Evolutionary conservation across 2,888 invertebrate species (phyloP), one percentile per base, ranked within the genome.

Genomic region (Selenia dentaria): DNA sequence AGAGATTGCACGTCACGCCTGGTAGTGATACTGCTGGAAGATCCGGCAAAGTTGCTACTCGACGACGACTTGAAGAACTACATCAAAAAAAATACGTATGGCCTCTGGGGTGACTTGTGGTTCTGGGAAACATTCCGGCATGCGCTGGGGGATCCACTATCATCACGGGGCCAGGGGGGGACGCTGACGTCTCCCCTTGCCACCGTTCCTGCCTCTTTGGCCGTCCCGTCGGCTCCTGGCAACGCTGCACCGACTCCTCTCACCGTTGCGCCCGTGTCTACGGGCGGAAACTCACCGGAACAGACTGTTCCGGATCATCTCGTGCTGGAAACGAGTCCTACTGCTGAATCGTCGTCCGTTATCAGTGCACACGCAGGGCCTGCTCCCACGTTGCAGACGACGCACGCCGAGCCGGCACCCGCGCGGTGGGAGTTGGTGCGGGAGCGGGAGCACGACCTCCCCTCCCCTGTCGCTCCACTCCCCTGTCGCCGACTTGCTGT

Each of bases 61-160:
- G 95, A 95, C 64, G 59, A 53, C 2, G 85, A 96, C 32, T 92
- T 93, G 67, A 91, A 93, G 0, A 62, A 49, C 31, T 96, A 96
- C 70, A 80, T 96, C 3, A 92, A 92, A 49, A 94, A 93, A 77
- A 96, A 96, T 72, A 96, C 96, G 0, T 96, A 96, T 68, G 91
- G 96, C 18, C 94, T 94, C 64, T 96, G 95, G 95, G 95, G 94
- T 6, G 96, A 96, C 70, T 94, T 94, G 5, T 94, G 94, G 93
- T 96, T 96, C 81, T 96, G 96, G 96, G 91, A 94, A 41, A 95
- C 95, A 72, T 80, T 97, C 38, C 88, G 92, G 22, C 95, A 94
- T 68, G 96, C 96, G 1, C 80, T 97, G 70, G 96, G 69, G 6
- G 2, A 1, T 10, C 31, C 49, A 67, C 95, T 95, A 94, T 86